Evolutionary conservation across 1,140 invertebrate genomes (phyloP).

Genomic region (Trigoniulus corallinus): DNA sequence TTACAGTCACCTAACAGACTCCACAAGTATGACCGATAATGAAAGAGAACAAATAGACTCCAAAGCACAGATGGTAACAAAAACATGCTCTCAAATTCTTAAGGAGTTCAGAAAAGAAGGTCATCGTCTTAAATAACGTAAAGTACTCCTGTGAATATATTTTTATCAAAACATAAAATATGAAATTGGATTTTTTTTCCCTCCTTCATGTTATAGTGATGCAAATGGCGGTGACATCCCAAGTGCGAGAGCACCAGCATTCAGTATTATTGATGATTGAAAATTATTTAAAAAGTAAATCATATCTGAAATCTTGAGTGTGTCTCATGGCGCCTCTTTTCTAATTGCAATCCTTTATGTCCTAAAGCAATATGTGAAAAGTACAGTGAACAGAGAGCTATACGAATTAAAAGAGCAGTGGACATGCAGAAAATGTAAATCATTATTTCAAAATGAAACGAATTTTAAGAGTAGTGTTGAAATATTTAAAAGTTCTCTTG

Average conservation of each 20-base stretch:
- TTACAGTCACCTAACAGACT: conserved; percentile 32
- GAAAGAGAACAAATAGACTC: conserved; percentile 72
- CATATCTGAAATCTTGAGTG: background rate
- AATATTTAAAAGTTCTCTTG: no score
- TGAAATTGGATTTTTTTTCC: no score
- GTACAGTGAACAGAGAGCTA: conserved; percentile 70
- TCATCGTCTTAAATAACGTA: no score
- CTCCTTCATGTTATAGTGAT: no score
- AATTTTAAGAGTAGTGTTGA: background rate
- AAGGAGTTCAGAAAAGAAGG: conserved; percentile 50
- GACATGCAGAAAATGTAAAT: conserved; percentile 54
- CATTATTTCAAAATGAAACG: background rate
- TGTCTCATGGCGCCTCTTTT: no score
- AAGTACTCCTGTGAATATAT: no score
- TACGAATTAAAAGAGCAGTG: conserved; percentile 62
- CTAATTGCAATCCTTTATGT: no score
- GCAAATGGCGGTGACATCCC: conserved; percentile 33
- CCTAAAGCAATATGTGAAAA: conserved; percentile 55
- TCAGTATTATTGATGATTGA: conserved; percentile 55
- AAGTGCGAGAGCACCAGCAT: conserved; percentile 55
- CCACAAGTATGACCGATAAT: conserved; percentile 51
- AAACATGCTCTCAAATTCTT: conserved; percentile 55
- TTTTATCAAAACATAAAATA: no score
- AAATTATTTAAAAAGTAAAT: conserved; percentile 46
- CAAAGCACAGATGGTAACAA: conserved; percentile 66